A percentile compares a stretch with the other conserved stretches of the same genome.
Evolutionary conservation across 2,888 invertebrate genomes (phyloP).

Genomic region (Parelbella ahira): DNA sequence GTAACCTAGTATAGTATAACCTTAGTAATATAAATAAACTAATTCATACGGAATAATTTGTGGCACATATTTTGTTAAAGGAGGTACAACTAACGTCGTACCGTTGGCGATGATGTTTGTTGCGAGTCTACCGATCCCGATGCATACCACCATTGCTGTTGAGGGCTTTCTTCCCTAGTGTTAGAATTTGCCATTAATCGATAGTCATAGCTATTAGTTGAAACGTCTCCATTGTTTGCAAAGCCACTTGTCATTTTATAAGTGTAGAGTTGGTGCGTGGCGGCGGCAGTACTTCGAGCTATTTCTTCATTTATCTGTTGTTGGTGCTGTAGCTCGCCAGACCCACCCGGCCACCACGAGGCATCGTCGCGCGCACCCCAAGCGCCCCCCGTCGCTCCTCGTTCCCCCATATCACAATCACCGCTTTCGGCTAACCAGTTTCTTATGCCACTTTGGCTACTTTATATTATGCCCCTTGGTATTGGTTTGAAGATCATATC

Average conservation of each 20-base stretch:
- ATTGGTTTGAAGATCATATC: conserved; percentile 55
- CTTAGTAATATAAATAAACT: no score
- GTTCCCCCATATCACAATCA: conserved; percentile 74
- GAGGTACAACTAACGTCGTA: no score
- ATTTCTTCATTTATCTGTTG: conserved; percentile 75
- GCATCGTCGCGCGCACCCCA: conserved; percentile 81
- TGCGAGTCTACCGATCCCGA: conserved; percentile 81
- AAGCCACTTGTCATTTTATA: conserved; percentile 94
- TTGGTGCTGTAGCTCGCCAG: conserved; percentile 74
- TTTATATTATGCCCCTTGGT: conserved; percentile 47
- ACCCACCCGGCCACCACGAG: conserved; percentile 77
- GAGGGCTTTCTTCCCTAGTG: conserved; percentile 71
- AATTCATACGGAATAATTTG: no score
- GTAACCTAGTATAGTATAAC: no score
- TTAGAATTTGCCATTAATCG: conserved; percentile 83
- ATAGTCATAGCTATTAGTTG: conserved; percentile 87
- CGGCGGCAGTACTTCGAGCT: conserved; percentile 65
- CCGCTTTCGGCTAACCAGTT: conserved; percentile 69
- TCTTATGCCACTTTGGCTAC: conserved; percentile 55
- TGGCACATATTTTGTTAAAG: no score
- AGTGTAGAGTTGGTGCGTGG: conserved; percentile 87
- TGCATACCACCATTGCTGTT: conserved; percentile 87
- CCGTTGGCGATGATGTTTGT: conserved; percentile 71
- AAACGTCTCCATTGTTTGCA: conserved; percentile 84
- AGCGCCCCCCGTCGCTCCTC: conserved; percentile 78